Percentiles rank a stretch among this genome's conserved stretches.
phyloP scores from a whole-genome alignment of 2,797 vertebrate species.

The Natrix natrix region DNA sequence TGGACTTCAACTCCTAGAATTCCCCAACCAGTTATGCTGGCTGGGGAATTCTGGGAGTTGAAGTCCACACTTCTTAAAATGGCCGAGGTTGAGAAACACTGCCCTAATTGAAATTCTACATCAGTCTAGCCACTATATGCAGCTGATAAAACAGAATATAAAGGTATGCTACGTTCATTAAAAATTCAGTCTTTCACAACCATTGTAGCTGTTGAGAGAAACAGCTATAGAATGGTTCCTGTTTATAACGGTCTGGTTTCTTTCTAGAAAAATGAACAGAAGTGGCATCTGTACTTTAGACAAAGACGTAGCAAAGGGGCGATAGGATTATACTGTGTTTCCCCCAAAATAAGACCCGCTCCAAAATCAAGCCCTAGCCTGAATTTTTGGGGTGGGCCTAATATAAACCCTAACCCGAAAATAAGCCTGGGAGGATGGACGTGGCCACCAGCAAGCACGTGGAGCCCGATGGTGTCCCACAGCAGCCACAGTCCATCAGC shows the following conservation, averaged over 20 bases:
- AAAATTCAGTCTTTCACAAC: accelerated
- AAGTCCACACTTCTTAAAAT: neutral
- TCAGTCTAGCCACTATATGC: neutral
- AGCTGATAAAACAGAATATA: neutral
- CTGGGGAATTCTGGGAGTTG: neutral
- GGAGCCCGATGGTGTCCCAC: too few relatives aligned
- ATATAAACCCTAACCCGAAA: too few relatives aligned
- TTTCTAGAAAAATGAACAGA: neutral
- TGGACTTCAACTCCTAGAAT: neutral
- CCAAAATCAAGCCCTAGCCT: too few relatives aligned
- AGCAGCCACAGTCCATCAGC: too few relatives aligned
- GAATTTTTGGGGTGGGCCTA: too few relatives aligned
- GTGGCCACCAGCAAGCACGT: too few relatives aligned
- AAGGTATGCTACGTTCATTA: neutral
- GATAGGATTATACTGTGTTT: neutral
- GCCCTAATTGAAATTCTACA: neutral
- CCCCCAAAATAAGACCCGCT: too few relatives aligned
- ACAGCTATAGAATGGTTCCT: neutral
- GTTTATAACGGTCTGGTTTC: neutral
- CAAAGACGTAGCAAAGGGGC: neutral
- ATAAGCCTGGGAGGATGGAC: too few relatives aligned
- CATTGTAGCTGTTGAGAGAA: neutral
- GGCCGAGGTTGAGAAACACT: neutral
- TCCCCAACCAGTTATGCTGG: too few relatives aligned
- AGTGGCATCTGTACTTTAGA: neutral